Evolutionary conservation across 2,797 vertebrate species (phyloP), one percentile per base, ranked within the genome.

Genomic region (Phaenicophaeus curvirostris): DNA sequence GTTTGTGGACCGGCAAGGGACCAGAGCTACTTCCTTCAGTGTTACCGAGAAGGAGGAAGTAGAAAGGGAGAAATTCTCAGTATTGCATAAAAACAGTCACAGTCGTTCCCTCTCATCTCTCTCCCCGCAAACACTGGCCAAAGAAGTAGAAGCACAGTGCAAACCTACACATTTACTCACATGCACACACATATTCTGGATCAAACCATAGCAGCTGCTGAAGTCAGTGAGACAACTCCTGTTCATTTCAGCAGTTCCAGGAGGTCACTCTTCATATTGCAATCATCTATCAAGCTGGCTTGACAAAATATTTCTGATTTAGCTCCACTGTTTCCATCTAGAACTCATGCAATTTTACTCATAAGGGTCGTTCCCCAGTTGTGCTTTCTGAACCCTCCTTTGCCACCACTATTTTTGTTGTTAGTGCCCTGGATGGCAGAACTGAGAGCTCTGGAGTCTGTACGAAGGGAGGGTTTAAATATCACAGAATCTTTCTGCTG

Each of bases 401-500:
- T 31, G 42, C 8, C 41, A 76, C 20, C 41, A 30, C 37, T 59
- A 16, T 24, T 81, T 81, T 44, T 71, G 51, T 21, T 80, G 23
- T 65, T 27, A 54, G 44, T 76, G 90, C 76, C 75, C 87, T 79
- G 65, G 30, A 79, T 68, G 61, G 68, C 71, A 72, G 23, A 84
- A 74, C 17, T 4, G 2, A 11, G n/a, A 2, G 5, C 61, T 89
- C 66, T 69, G 69, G 87, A 88, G 83, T 65, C 76, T 57, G 33
- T 63, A 68, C 2, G 2, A 82, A 96, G 74, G 84, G 71, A 96
- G n/a, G 20, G 82, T 62, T 55, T 80, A 88, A 96, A 91, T 94
- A 97, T 96, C 96, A 94, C 71, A 89, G 85, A 92, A 92, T 92
- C 77, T 87, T 81, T 96, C 85, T 81, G 68, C 86, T 97, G 97